phyloP scores from a whole-genome alignment of 2,888 invertebrate species.

The Tricholauxania praeusta region DNA sequence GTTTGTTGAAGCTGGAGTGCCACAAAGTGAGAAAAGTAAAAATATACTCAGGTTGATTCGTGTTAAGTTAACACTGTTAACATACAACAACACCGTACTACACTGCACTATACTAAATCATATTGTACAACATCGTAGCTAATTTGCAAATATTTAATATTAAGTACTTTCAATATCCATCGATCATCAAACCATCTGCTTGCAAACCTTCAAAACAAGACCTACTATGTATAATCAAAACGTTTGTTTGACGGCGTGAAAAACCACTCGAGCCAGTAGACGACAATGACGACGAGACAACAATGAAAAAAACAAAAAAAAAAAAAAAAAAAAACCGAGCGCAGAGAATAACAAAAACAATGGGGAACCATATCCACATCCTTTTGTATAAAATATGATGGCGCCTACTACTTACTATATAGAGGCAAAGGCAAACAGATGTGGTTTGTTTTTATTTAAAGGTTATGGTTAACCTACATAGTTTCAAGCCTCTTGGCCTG shows the following conservation, averaged over 20 bases:
- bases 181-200: not conserved
- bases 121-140: too few species aligned
- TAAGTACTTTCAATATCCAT: too few species aligned
- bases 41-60: too few species aligned
- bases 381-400: not conserved
- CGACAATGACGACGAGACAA: not conserved
- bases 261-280: constrained; percentile 35
- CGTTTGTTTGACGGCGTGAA: constrained; percentile 15
- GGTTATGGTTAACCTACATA: constrained; percentile 27
- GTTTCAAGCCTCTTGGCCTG: not conserved
- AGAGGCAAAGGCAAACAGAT: constrained; percentile 11
- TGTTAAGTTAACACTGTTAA: too few species aligned
- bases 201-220: not conserved
- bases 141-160: too few species aligned
- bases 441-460: constrained; percentile 12
- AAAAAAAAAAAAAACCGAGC: not conserved
- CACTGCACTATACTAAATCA: too few species aligned
- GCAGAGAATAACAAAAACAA: not conserved
- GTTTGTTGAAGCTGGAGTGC: too few species aligned
- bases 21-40: too few species aligned
- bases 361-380: constrained; percentile 2
- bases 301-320: not conserved
- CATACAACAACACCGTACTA: too few species aligned
- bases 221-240: not conserved
- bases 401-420: not conserved